phyloP scores from a whole-genome alignment of 2,113 vertebrate genomes.

The Casuarius casuarius region DNA sequence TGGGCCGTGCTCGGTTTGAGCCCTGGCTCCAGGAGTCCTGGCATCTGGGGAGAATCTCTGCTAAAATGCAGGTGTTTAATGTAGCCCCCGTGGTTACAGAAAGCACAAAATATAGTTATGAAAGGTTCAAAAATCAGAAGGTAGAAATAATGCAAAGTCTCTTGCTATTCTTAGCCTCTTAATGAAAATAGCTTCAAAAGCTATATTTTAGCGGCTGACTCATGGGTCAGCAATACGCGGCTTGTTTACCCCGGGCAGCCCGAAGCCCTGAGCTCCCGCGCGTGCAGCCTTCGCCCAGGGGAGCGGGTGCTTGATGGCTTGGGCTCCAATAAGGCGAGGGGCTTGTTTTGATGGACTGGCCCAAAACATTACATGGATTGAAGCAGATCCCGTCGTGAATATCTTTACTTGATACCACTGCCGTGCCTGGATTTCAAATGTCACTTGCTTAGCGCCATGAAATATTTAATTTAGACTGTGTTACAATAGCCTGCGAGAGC shows the following conservation, averaged over 20 bases:
- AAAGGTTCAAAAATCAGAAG: background rate
- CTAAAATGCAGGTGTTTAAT: accelerated
- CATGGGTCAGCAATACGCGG: accelerated
- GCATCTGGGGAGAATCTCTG: accelerated
- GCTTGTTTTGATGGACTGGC: background rate
- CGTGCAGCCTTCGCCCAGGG: background rate
- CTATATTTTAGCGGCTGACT: background rate
- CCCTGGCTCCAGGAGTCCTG: no score
- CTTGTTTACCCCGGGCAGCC: background rate
- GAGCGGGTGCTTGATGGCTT: background rate
- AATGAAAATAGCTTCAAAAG: background rate
- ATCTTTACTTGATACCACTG: conserved; percentile 50
- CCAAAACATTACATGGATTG: background rate
- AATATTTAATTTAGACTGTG: conserved; percentile 57
- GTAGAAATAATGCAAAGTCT: background rate
- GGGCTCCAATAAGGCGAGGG: conserved; percentile 28
- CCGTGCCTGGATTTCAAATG: conserved; percentile 34
- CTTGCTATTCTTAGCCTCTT: background rate
- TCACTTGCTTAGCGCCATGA: conserved; percentile 52
- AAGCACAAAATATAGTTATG: no score
- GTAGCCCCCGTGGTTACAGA: background rate
- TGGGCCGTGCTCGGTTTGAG: background rate
- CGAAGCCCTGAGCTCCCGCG: accelerated
- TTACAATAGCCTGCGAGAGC: background rate
- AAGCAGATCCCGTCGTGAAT: conserved; percentile 19